Base-by-base conservation (phyloP, 2,888 invertebrate species). In the Ellobium chinense region DNA sequence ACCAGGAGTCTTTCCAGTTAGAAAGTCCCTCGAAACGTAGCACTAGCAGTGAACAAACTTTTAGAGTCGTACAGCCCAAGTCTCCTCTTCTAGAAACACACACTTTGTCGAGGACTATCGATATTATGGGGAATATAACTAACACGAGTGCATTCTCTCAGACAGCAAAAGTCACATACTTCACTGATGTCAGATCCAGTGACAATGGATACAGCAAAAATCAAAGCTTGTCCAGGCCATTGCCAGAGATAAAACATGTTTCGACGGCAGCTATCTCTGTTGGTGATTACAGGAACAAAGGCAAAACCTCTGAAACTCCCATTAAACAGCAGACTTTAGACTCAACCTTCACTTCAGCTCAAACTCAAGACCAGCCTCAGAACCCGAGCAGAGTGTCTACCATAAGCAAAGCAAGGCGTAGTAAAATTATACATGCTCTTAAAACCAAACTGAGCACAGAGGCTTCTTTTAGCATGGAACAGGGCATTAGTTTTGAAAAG, bases 211-310 rank as follows among this genome's bases (percentile, higher is more conserved):
- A 18, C 3, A n/a, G 1, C 2, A 5, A 12, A 0, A 37, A 3
- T 18, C 34, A 37, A 0, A 9, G 27, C 12, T 1, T 21, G 21
- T 21, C 34, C 9, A 34, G 24, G 24, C 1, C 36, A 24, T 0
- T 9, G 37, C 18, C 31, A 18, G 72, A 58, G 21, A n/a, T 0
- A 27, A 76, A 54, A 34, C 54, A 56, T 36, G 37, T 27, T 0
- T 66, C 76, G 14, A 66, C 56, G 12, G 56, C 66, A 2, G 34
- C 14, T 0, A 24, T 76, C 46, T 7, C 31, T 37, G 56, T 77
- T 29, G 69, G 69, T n/a, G 77, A 77, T 27, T 60, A 60, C 58
- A 69, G 39, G 46, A 46, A 46, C n/a, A 21, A 60, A 60, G 27
- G n/a, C 60, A 27, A 60, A 60, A 7, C 60, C n/a, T 5, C n/a